These are phyloP conservation scores for Synchiropus splendidus DNA, from an alignment of 2,113 vertebrate species.

Conservation along the genomic window DNA sequence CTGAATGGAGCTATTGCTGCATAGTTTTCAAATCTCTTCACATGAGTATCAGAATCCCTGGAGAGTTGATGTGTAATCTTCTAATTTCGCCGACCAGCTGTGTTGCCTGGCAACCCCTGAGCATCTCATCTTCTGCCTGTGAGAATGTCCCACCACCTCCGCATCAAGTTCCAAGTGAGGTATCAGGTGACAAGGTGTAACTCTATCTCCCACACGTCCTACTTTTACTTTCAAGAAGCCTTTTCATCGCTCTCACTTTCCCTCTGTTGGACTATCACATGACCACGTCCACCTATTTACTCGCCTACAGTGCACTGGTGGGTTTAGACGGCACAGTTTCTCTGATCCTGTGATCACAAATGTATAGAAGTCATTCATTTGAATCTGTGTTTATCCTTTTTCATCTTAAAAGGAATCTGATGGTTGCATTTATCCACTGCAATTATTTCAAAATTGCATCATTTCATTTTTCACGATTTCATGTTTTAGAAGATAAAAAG, in stretches of 20 bases:
- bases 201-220: conserved; percentile 8
- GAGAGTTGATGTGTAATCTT: neutral
- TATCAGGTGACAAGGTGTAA: conserved; percentile 23
- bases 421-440: neutral
- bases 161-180: neutral
- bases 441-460: neutral
- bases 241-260: neutral
- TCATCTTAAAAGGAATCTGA: neutral
- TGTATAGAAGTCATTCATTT: neutral
- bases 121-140: conserved; percentile 21
- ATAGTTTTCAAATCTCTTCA: too few relatives aligned
- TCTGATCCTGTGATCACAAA: too few relatives aligned
- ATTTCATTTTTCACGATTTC: neutral
- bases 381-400: neutral
- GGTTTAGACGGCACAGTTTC: too few relatives aligned
- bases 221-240: conserved; percentile 18
- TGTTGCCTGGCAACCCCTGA: conserved; percentile 36
- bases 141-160: conserved; percentile 35
- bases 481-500: neutral
- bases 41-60: too few relatives aligned
- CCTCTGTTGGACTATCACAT: neutral
- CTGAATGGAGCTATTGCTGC: neutral
- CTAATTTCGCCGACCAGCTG: neutral
- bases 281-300: too few relatives aligned
- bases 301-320: too few relatives aligned